Percentiles rank a stretch among this genome's conserved stretches.
phyloP scores from a whole-genome alignment of 2,888 invertebrate species.

The Epinotia bilunana region DNA sequence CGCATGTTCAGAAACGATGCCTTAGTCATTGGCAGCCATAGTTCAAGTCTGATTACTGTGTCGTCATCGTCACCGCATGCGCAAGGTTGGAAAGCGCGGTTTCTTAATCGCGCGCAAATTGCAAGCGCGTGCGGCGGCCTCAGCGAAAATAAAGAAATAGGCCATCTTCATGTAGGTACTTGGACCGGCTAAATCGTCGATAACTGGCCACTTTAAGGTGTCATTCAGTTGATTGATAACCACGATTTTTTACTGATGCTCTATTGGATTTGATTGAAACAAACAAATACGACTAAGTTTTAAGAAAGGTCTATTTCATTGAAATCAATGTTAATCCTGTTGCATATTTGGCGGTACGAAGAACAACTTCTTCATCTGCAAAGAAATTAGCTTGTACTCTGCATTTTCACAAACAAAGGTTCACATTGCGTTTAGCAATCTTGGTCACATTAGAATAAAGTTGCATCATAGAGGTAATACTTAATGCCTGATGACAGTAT shows the following conservation, averaged over 20 bases:
- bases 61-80: slow-evolving; percentile 20
- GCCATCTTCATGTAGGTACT: not conserved
- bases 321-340: too few species aligned
- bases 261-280: too few species aligned
- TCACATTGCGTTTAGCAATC: slow-evolving; percentile 12
- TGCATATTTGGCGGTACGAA: too few species aligned
- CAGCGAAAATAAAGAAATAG: slow-evolving; percentile 12
- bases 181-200: too few species aligned
- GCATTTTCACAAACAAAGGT: not conserved
- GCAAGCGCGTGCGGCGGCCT: slow-evolving; percentile 7
- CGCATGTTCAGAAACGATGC: not conserved
- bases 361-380: too few species aligned
- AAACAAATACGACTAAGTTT: too few species aligned
- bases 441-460: not conserved
- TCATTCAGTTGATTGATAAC: too few species aligned
- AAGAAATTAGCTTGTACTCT: not conserved
- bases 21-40: slow-evolving; percentile 1
- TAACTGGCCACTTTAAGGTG: too few species aligned
- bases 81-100: slow-evolving; percentile 33
- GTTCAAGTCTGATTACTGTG: slow-evolving; percentile 7
- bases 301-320: too few species aligned
- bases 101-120: slow-evolving; percentile 22
- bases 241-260: too few species aligned
- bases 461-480: not conserved
- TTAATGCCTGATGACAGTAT: slow-evolving; percentile 12